Percentiles rank a stretch among this genome's conserved stretches.
phyloP scores from a whole-genome alignment of 1,140 invertebrate species.

The Drosophila bocki region DNA sequence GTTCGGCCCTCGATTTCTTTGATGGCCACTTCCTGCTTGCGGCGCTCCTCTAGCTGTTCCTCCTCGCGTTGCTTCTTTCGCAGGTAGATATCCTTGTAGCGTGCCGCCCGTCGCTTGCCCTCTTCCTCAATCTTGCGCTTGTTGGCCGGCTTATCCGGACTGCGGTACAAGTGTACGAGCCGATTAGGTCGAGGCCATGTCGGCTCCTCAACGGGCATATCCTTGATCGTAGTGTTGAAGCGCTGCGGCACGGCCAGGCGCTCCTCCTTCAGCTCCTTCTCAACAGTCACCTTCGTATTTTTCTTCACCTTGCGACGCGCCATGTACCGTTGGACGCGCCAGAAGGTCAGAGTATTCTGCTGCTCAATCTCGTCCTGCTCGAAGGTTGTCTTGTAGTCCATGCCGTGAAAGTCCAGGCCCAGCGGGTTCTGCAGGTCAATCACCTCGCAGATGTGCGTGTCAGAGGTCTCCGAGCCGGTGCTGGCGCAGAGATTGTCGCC shows the following conservation, averaged over 20 bases:
- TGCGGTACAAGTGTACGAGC: conserved; percentile 61
- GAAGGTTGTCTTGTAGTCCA: conserved; percentile 78
- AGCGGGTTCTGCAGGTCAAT: conserved; percentile 80
- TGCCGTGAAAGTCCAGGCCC: conserved; percentile 77
- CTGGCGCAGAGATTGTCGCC: conserved; percentile 74
- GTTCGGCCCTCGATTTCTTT: conserved; percentile 52
- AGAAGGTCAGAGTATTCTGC: conserved; percentile 72
- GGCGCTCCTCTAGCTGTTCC: conserved; percentile 14
- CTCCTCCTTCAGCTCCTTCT: conserved; percentile 60
- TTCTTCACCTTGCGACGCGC: conserved; percentile 50
- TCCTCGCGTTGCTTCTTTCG: conserved; percentile 47
- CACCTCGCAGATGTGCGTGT: conserved; percentile 72
- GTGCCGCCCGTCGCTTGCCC: conserved; percentile 45
- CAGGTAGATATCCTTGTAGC: conserved; percentile 75
- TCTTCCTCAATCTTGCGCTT: conserved; percentile 59
- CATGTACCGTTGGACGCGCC: conserved; percentile 67
- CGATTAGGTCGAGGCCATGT: conserved; percentile 4
- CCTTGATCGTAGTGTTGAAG: conserved; percentile 55
- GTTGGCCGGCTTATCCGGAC: conserved; percentile 63
- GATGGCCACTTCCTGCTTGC: conserved; percentile 30
- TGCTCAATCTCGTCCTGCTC: conserved; percentile 76
- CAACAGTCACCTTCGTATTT: conserved; percentile 51
- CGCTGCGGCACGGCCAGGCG: conserved; percentile 50
- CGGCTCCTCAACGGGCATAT: conserved; percentile 14
- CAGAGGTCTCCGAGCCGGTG: conserved; percentile 61